Percentiles rank a stretch among this genome's conserved stretches.
phyloP scores from a whole-genome alignment of 2,888 invertebrate genomes.

The Luperina nickerlii region DNA sequence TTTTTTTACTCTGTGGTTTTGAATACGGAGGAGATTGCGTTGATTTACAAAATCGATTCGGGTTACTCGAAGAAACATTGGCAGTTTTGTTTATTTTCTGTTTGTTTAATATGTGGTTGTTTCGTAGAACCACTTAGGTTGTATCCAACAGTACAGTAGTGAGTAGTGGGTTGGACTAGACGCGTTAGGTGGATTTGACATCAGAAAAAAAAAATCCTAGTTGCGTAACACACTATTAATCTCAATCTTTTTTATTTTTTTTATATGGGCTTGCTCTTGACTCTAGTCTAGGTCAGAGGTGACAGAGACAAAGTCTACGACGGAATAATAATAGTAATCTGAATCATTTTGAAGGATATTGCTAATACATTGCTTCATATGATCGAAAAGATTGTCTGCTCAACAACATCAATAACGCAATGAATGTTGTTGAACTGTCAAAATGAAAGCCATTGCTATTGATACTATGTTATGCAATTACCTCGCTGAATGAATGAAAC shows the following conservation, averaged over 20 bases:
- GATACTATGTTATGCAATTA: too few species aligned
- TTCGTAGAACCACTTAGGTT: background rate
- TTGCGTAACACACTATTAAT: background rate
- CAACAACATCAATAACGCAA: background rate
- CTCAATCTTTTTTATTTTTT: too few species aligned
- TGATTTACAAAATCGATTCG: conserved; percentile 60
- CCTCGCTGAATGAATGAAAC: background rate
- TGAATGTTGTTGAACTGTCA: background rate
- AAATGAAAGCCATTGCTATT: background rate
- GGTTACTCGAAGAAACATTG: conserved; percentile 23
- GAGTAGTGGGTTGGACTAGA: background rate
- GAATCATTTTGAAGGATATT: background rate
- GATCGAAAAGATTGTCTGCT: background rate
- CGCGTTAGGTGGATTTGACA: background rate
- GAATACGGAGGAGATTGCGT: conserved; percentile 46
- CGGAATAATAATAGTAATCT: too few species aligned
- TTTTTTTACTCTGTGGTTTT: conserved; percentile 62
- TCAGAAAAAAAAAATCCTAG: background rate
- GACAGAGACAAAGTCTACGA: too few species aligned
- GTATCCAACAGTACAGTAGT: background rate
- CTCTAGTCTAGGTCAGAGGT: too few species aligned
- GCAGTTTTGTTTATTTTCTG: conserved; percentile 22
- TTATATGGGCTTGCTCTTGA: too few species aligned
- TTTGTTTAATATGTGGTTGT: conserved; percentile 25
- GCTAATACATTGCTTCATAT: background rate